Base-by-base conservation (phyloP, 2,888 invertebrate species). In the Caenorhabditis sp. region DNA sequence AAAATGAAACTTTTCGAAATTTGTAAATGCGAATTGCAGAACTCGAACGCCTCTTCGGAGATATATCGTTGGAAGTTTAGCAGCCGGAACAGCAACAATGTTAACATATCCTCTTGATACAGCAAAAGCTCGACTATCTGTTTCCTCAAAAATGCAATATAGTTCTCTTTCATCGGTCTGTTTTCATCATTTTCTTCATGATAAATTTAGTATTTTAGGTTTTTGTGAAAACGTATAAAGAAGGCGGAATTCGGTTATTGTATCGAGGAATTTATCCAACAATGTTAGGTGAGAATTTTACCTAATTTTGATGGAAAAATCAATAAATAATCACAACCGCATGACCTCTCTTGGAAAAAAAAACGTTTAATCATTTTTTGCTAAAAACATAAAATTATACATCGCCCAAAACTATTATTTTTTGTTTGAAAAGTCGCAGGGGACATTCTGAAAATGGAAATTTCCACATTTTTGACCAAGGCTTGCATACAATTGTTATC, bases 31-130 rank as follows among this genome's bases (percentile, higher is more conserved):
- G n/a, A n/a, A n/a, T n/a, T n/a, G 14, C 63, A 84, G 89, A 73
- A 83, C 86, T 70, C 78, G 88, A 50, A 88, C 89, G 19, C 90
- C 90, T 36, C 82, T 89, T 6, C 89, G 90, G 66, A 91, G 93
- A 83, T 93, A 95, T 88, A 73, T 95, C 58, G 95, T 97, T 43
- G 99, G 99, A 0, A 94, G 97, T 0, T 89, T 97, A 83, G 97
- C 99, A 2, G 99, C 97, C 14, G 92, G 94, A 60, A 95, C 97
- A 62, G 96, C 97, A 5, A 95, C 96, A 87, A 92, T 93, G 51
- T 89, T 93, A 64, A 99, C 97, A 0, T 99, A 99, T 90, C 99
- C 99, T 0, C 90, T 99, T 83, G 99, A 99, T 90, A 90, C 97
- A 88, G 97, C 96, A 24, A 91, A 97, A 81, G 99, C 83, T 17